These are phyloP conservation scores for Cervus canadensis DNA, from an alignment of 2,113 vertebrate species.

Conservation along the genomic window DNA sequence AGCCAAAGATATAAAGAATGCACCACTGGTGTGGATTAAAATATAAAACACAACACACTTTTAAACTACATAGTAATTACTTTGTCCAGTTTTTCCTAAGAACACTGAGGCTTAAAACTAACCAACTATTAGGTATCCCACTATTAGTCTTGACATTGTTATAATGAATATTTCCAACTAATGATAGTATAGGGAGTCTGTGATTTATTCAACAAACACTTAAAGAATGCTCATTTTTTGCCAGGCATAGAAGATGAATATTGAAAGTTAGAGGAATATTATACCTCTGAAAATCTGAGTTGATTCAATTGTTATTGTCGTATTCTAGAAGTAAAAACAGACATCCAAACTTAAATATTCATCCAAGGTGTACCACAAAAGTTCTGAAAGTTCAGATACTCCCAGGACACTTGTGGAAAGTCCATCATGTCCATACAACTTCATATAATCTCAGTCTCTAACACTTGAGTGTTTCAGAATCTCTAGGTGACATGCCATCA, in stretches of 20 bases:
- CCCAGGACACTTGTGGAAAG: neutral
- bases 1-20: neutral
- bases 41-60: neutral
- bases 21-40: neutral
- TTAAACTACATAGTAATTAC: neutral
- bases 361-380: neutral
- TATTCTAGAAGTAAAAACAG: neutral
- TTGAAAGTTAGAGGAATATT: neutral
- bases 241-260: neutral
- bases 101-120: neutral
- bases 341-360: neutral
- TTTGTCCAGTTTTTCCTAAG: neutral
- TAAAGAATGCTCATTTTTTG: neutral
- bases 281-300: neutral
- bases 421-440: neutral
- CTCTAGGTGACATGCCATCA: neutral
- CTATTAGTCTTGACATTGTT: neutral
- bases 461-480: neutral
- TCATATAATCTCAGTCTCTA: neutral
- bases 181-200: neutral
- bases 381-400: neutral
- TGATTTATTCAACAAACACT: neutral
- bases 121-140: neutral
- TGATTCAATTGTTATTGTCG: neutral
- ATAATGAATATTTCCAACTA: neutral